Percentiles rank a stretch among this genome's conserved stretches.
phyloP scores from a whole-genome alignment of 2,888 invertebrate species.

The Drosophila barbarae region DNA sequence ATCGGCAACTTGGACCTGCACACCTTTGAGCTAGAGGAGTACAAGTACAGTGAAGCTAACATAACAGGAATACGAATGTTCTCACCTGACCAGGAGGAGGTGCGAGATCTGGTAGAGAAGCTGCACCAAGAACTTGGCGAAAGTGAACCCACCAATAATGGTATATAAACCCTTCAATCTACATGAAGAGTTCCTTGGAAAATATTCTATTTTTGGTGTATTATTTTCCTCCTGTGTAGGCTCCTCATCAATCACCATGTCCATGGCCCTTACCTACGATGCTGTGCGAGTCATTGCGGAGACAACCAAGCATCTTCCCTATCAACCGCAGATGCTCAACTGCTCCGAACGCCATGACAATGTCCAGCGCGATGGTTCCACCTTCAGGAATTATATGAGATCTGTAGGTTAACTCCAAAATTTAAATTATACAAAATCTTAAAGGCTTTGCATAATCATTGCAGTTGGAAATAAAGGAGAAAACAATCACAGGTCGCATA shows the following conservation, averaged over 20 bases:
- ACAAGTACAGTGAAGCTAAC: conserved; percentile 89
- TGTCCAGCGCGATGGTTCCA: conserved; percentile 89
- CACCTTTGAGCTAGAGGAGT: conserved; percentile 85
- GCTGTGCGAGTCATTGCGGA: conserved; percentile 89
- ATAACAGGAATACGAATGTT: conserved; percentile 88
- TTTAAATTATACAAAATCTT: fast-evolving
- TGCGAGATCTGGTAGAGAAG: conserved; percentile 77
- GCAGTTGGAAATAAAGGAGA: conserved; percentile 80
- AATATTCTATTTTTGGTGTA: no score
- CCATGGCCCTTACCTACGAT: conserved; percentile 91
- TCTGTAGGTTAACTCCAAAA: conserved; percentile 53
- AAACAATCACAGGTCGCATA: conserved; percentile 85
- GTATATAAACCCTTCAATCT: conserved; percentile 35
- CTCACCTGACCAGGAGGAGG: conserved; percentile 82
- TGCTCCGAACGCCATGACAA: conserved; percentile 82
- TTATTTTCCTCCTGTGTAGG: conserved; percentile 40
- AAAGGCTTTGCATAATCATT: background rate
- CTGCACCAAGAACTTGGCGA: conserved; percentile 59
- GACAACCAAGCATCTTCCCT: conserved; percentile 85
- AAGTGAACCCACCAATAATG: conserved; percentile 44
- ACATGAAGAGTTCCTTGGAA: no score
- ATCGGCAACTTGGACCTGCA: conserved; percentile 89
- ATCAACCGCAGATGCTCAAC: conserved; percentile 80
- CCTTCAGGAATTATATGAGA: conserved; percentile 88
- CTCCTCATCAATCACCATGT: conserved; percentile 80